Conservation (phyloP, 2,113 vertebrate species). For the Mesoclemmys tuberculata region DNA sequence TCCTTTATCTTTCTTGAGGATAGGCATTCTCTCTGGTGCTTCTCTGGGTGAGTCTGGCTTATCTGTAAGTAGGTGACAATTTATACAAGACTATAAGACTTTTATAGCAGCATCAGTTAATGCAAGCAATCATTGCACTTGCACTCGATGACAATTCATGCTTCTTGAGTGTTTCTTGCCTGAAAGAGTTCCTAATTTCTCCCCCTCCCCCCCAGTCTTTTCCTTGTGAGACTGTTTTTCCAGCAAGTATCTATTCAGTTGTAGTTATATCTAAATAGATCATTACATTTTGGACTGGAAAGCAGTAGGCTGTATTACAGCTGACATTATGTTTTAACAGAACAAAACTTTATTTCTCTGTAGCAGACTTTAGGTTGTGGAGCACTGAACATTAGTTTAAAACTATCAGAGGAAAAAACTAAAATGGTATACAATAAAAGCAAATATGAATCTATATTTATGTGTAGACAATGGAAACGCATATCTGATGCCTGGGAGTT, state of each 20-base stretch:
- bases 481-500: not conserved
- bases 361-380: not conserved
- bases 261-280: not conserved
- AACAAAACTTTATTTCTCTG: not conserved
- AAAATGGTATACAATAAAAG: not conserved
- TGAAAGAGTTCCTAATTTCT: not conserved
- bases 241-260: not conserved
- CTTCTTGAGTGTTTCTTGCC: not conserved
- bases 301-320: not conserved
- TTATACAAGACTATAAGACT: not conserved
- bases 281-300: not conserved
- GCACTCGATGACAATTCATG: not conserved
- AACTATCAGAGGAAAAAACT: not conserved
- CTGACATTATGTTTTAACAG: not conserved
- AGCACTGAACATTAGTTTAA: not conserved
- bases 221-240: not conserved
- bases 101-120: not conserved
- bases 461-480: not conserved
- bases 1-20: slow-evolving; percentile 26
- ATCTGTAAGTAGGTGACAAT: not conserved
- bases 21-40: slow-evolving; percentile 17
- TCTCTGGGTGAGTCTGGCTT: slow-evolving; percentile 49
- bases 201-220: not conserved
- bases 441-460: not conserved
- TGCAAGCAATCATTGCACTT: not conserved